phyloP scores from a whole-genome alignment of 2,113 vertebrate species.

The Odontophorus gujanensis region DNA sequence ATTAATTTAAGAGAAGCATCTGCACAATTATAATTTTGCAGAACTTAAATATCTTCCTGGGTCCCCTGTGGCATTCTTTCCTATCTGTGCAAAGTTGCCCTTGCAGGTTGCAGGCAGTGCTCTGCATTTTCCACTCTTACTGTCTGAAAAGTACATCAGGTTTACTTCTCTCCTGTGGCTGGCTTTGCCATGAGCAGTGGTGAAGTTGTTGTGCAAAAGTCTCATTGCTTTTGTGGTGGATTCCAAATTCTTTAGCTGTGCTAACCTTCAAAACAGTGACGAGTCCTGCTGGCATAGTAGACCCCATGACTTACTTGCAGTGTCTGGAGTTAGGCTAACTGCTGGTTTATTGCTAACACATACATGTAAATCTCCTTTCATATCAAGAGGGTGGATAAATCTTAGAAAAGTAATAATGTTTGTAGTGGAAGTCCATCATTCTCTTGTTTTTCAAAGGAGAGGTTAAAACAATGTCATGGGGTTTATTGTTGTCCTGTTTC shows the following conservation, averaged over 20 bases:
- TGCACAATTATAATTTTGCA: neutral
- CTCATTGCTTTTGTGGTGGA: neutral
- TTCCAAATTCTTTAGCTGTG: constrained; percentile 22
- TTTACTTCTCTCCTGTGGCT: constrained; percentile 14
- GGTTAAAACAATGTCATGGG: constrained; percentile 2
- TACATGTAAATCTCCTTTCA: neutral
- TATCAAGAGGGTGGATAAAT: constrained; percentile 37
- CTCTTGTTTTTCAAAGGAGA: constrained; percentile 32
- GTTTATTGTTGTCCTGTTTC: constrained; percentile 47
- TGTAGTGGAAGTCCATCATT: constrained; percentile 22
- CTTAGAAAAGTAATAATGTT: constrained; percentile 27
- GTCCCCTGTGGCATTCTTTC: neutral
- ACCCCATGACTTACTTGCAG: constrained; percentile 5
- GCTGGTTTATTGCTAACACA: constrained; percentile 24
- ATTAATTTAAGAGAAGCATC: neutral
- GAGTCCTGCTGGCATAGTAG: neutral
- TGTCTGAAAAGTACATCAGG: neutral
- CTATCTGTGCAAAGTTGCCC: neutral
- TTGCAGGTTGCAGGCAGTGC: neutral
- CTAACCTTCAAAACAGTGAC: neutral
- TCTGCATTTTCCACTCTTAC: neutral
- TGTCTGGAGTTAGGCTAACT: constrained; percentile 30
- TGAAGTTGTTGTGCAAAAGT: neutral
- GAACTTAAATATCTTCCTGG: neutral
- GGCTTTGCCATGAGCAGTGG: neutral